Percentiles rank a stretch among this genome's conserved stretches.
These are phyloP conservation scores for Nesospiza acunhae DNA, from an alignment of 2,113 vertebrate species.

Conservation along the genomic window DNA sequence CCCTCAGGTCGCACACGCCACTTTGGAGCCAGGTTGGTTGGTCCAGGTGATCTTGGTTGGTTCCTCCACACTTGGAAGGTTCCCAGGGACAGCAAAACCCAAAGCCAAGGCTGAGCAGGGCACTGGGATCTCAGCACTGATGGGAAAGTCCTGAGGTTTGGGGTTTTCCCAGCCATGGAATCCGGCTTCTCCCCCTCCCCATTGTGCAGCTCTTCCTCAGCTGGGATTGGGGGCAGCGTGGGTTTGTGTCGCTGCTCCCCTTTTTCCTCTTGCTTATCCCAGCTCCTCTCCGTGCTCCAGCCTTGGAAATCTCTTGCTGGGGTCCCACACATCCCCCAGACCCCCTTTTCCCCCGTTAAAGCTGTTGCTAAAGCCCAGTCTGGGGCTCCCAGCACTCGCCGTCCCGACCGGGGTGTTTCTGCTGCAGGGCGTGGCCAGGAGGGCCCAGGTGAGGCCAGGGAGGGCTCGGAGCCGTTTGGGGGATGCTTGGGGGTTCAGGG, in stretches of 20 bases:
- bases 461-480: not conserved
- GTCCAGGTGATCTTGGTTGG: not conserved
- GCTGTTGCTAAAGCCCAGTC: not conserved
- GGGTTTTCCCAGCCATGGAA: not conserved
- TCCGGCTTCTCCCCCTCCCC: not conserved
- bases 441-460: not conserved
- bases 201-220: not conserved
- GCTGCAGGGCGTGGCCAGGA: not conserved
- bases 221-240: not conserved
- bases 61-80: not conserved
- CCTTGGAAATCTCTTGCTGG: not conserved
- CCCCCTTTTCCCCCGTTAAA: rapidly evolving
- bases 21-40: slow-evolving; percentile 5
- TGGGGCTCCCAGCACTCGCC: rapidly evolving
- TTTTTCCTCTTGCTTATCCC: not conserved
- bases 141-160: rapidly evolving
- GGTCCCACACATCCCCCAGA: not conserved
- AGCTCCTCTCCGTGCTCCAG: rapidly evolving
- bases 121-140: rapidly evolving
- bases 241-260: not conserved
- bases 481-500: not conserved
- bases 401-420: rapidly evolving
- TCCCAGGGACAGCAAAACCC: slow-evolving; percentile 25
- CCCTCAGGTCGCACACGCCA: slow-evolving; percentile 46
- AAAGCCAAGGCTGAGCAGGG: not conserved